These are phyloP conservation scores for Emberiza fucata DNA, from an alignment of 2,113 vertebrate genomes.

Conservation along the genomic window DNA sequence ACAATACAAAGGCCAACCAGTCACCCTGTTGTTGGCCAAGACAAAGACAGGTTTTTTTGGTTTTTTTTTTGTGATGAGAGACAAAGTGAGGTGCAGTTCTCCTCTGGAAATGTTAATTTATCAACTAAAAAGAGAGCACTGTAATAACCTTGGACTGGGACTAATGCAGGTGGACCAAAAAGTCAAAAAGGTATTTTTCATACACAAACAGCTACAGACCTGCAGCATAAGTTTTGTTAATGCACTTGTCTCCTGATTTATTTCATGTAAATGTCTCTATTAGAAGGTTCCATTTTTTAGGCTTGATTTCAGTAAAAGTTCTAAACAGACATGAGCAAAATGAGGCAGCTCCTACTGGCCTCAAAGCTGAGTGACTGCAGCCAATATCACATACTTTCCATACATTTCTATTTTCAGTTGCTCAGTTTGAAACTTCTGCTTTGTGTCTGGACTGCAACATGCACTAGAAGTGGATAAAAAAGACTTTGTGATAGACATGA, in stretches of 20 bases:
- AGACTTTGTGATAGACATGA: background rate
- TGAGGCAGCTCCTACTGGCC: background rate
- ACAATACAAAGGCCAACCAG: background rate
- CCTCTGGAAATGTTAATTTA: background rate
- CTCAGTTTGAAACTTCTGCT: background rate
- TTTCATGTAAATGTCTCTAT: background rate
- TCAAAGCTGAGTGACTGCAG: background rate
- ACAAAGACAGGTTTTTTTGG: background rate
- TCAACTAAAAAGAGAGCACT: background rate
- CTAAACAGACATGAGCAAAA: background rate
- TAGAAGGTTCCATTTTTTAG: background rate
- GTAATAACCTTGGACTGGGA: background rate
- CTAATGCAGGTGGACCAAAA: background rate
- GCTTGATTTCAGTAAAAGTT: background rate
- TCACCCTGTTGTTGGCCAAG: background rate
- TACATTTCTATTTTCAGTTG: background rate
- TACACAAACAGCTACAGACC: background rate
- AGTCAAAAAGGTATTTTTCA: background rate
- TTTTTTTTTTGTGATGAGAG: background rate
- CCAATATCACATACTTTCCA: background rate
- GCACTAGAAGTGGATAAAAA: background rate
- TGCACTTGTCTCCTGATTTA: background rate
- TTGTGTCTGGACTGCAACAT: background rate
- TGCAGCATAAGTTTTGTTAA: background rate
- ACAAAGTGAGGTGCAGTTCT: background rate